phyloP scores from a whole-genome alignment of 2,888 invertebrate species.

The Pimpla rufipes region DNA sequence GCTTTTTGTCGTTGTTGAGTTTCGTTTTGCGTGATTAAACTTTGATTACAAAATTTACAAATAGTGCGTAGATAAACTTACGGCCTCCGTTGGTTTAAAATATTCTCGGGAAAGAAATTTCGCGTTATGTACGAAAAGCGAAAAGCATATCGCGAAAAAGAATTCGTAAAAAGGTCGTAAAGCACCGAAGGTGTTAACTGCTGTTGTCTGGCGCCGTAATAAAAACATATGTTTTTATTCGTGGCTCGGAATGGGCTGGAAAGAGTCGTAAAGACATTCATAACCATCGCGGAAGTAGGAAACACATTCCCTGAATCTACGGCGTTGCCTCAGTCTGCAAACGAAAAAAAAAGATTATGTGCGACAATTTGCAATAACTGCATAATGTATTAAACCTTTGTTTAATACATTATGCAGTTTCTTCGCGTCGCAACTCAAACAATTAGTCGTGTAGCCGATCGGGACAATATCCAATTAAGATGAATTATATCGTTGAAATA shows the following conservation, averaged over 20 bases:
- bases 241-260: constrained; percentile 62
- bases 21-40: not conserved
- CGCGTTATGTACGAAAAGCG: constrained; percentile 8
- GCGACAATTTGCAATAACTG: too few relatives aligned
- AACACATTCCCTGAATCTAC: constrained; percentile 70
- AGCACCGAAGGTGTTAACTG: constrained; percentile 73
- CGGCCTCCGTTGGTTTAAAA: constrained; percentile 28
- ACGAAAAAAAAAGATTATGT: constrained; percentile 47
- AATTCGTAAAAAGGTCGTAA: constrained; percentile 64
- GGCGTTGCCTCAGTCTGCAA: constrained; percentile 65
- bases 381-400: too few relatives aligned
- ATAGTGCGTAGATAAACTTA: constrained; percentile 4
- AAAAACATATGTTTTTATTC: constrained; percentile 76
- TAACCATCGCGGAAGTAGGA: constrained; percentile 70
- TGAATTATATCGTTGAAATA: constrained; percentile 52
- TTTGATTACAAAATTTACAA: not conserved
- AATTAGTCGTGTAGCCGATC: constrained; percentile 50
- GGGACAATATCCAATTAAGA: constrained; percentile 64
- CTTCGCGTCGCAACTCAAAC: constrained; percentile 22
- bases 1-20: too few relatives aligned
- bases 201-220: constrained; percentile 75
- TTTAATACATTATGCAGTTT: not conserved
- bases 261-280: constrained; percentile 75
- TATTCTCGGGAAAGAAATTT: constrained; percentile 38
- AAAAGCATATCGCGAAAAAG: constrained; percentile 44